Evolutionary conservation across 2,113 vertebrate species (phyloP), one percentile per base, ranked within the genome.

Genomic region (Istiophorus platypterus): DNA sequence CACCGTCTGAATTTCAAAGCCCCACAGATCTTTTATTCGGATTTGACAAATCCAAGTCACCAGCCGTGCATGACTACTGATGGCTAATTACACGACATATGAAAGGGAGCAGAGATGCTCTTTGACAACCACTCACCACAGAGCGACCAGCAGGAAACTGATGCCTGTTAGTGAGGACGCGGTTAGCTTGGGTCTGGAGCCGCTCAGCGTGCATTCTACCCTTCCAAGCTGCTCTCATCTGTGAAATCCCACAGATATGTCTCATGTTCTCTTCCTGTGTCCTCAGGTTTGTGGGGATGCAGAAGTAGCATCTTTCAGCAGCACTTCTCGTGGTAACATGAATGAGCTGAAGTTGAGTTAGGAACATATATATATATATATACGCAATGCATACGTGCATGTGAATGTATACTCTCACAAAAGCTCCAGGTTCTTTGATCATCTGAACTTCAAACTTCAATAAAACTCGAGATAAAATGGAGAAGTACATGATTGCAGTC

Each of bases 81-180:
- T 76, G 82, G 86, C 87, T 95, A 93, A 95, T 94, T 94, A 92
- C 75, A 64, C 82, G 45, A 76, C 78, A 91, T 91, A 92, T 92
- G 90, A 93, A 92, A 94, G 81, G 29, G 85, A 88, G 74, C 72
- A 37, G 57, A 76, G 69, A 56, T 86, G 82, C 78, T 85, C 91
- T 93, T 88, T 93, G 91, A 93, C 92, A 93, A 91, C 84, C 85
- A 84, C 70, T 15, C 87, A 78, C 71, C 74, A 45, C 79, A 64
- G 76, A 78, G 84, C 62, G 52, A 72, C 80, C 92, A 92, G 91
- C 86, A 75, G 90, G 92, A 91, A 90, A 64, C 80, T 76, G 49
- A 66, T 78, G 76, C 59, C 89, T 79, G 80, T 87, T 77, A 78
- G 78, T 20, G 85, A 84, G 70, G 66, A 76, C 72, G 18, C 12